Base-by-base conservation (phyloP, 2,797 vertebrate genomes). In the Acrossocheilus wenchowensis region DNA sequence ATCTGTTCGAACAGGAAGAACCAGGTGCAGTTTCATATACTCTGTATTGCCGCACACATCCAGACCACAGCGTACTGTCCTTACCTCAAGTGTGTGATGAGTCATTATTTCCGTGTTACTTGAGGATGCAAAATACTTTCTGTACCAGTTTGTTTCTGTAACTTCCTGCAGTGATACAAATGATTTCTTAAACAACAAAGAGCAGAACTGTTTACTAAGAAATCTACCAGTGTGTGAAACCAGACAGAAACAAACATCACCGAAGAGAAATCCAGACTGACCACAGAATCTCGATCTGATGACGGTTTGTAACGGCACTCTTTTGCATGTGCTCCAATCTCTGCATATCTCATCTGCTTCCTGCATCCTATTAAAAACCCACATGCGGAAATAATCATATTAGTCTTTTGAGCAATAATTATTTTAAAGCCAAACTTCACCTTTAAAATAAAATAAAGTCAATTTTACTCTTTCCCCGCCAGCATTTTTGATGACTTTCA, bases 111-210 rank as follows among this genome's bases (percentile, higher is more conserved):
- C 93, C 78, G 90, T 81, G 82, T 77, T 92, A 73, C 41, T 85
- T 74, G 91, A 87, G 15, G 90, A 92, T 74, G 84, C 89, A 90
- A 94, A 94, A 75, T 93, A 81, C 50, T 90, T 84, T 90, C 94
- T 93, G 75, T 94, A 95, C 94, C 94, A 95, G 17, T 88, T 89
- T 68, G 93, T 91, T 60, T 94, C 93, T 64, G 93, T 94, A 71
- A 71, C 10, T 0, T 71, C 68, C 68, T 71, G 68, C 68, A 71
- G 68, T 41, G 36, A 71, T 6, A 41, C 21, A 71, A 41, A 23
- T 23, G 9, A 41, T 23, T 71, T 12, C 9, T 41, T 23, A 41
- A 41, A 11, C 19, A 11, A 41, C 68, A 41, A 30, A 48, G 10
- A 50, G 5, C 48, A 50, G 48, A 68, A 36, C 30, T 34, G 14